Evolutionary conservation across 2,888 invertebrate species (phyloP).

Genomic region (Orchesella flavescens): DNA sequence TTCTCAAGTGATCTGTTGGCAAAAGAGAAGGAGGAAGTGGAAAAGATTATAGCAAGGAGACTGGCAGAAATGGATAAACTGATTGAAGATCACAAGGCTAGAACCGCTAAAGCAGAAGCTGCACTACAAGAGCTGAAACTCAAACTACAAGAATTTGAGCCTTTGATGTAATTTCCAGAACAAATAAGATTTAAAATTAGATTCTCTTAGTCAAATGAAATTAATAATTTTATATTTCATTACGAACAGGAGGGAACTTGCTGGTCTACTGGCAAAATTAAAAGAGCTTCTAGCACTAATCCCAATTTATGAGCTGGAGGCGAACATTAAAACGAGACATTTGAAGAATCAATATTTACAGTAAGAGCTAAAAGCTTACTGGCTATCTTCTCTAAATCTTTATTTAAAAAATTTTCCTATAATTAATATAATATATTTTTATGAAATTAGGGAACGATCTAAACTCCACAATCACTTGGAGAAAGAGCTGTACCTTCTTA

Average conservation of each 20-base stretch:
- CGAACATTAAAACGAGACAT: conserved; percentile 69
- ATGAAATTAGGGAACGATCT: conserved; percentile 61
- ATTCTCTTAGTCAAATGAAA: no score
- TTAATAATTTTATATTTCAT: no score
- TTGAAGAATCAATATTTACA: conserved; percentile 69
- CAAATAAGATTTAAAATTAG: no score
- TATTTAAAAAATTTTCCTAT: no score
- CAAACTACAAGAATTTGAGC: conserved; percentile 67
- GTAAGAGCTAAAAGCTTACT: conserved; percentile 44
- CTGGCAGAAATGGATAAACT: conserved; percentile 62
- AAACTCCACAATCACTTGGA: conserved; percentile 70
- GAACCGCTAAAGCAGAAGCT: conserved; percentile 59
- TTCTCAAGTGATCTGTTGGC: conserved; percentile 61
- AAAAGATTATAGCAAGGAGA: conserved; percentile 60
- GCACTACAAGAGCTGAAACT: conserved; percentile 56
- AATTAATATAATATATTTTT: neutral
- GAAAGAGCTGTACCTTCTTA: conserved; percentile 65
- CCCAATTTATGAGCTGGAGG: conserved; percentile 68
- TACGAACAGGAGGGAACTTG: conserved; percentile 66
- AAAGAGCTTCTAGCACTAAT: conserved; percentile 67
- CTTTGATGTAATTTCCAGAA: conserved; percentile 63
- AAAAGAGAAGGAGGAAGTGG: conserved; percentile 62
- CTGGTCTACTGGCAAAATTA: conserved; percentile 61
- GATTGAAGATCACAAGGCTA: conserved; percentile 47
- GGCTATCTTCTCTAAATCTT: neutral